These are phyloP conservation scores for Brachionichthys hirsutus DNA, from an alignment of 2,113 vertebrate species.

Conservation along the genomic window DNA sequence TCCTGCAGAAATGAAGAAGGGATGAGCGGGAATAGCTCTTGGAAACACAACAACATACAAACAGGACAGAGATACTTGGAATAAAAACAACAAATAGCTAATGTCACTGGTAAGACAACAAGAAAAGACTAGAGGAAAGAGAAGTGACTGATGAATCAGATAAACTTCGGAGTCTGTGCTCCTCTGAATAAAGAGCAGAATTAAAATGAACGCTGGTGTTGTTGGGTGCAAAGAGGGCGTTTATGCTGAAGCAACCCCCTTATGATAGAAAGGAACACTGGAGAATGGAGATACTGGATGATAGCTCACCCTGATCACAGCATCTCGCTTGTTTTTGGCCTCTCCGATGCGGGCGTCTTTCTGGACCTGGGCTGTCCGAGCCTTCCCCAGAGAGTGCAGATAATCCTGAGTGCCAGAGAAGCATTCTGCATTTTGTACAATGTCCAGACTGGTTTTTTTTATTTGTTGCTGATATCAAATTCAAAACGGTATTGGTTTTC, in stretches of 20 bases:
- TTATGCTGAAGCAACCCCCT: background rate
- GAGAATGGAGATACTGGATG: too few relatives aligned
- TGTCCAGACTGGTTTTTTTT: background rate
- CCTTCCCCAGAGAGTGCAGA: slow-evolving; percentile 87
- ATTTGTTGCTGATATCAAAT: background rate
- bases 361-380: slow-evolving; percentile 88
- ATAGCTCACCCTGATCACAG: slow-evolving; percentile 84
- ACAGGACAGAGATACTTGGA: background rate
- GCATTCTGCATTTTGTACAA: background rate
- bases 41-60: background rate
- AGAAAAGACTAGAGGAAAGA: too few relatives aligned
- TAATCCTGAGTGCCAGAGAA: slow-evolving; percentile 77
- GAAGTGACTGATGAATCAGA: too few relatives aligned
- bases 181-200: too few relatives aligned
- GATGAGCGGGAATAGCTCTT: background rate
- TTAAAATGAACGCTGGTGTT: too few relatives aligned
- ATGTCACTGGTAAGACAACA: too few relatives aligned
- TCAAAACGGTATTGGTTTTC: too few relatives aligned
- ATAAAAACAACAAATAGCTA: background rate
- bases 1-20: slow-evolving; percentile 71
- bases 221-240: background rate
- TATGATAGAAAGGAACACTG: background rate
- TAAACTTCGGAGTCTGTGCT: too few relatives aligned
- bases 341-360: slow-evolving; percentile 90
- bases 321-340: slow-evolving; percentile 87